Percentiles rank a stretch among this genome's conserved stretches.
Conservation (phyloP, 2,888 invertebrate genomes). For the Sclerodermus sp. region DNA sequence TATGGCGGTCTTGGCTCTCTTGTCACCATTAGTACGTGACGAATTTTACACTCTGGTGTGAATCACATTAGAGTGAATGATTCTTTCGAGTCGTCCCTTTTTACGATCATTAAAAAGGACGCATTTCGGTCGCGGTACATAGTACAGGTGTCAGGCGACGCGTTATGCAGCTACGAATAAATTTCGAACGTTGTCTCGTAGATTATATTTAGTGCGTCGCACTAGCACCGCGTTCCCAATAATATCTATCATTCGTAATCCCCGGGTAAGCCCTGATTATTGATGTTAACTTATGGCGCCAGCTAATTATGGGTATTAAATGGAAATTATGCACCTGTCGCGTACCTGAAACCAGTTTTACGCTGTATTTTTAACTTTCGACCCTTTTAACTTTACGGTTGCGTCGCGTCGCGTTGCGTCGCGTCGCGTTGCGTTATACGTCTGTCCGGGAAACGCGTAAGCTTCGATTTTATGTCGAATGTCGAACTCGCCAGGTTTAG, state of each 20-base stretch:
- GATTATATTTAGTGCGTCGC: conserved; percentile 1
- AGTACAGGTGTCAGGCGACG: too few species aligned
- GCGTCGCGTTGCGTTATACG: too few species aligned
- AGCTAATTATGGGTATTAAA: conserved; percentile 15
- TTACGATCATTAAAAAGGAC: not conserved
- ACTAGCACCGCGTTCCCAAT: not conserved
- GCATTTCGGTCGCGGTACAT: too few species aligned
- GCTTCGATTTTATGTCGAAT: too few species aligned
- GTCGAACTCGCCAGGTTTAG: too few species aligned
- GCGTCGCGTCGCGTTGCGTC: too few species aligned
- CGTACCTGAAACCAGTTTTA: conserved; percentile 4
- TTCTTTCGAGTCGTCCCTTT: conserved; percentile 5
- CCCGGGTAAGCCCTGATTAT: conserved; percentile 13
- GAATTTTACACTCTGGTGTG: conserved; percentile 41
- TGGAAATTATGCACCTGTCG: conserved; percentile 21
- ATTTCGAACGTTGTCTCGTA: conserved; percentile 8
- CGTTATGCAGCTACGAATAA: conserved; percentile 21
- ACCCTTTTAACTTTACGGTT: too few species aligned
- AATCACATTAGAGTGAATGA: conserved; percentile 40
- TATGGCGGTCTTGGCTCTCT: not conserved
- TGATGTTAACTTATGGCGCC: conserved; percentile 7
- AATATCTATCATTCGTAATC: conserved; percentile 13
- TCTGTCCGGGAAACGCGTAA: too few species aligned
- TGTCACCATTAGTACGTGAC: conserved; percentile 34
- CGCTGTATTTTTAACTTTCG: too few species aligned